Evolutionary conservation across 2,113 vertebrate species (phyloP), one percentile per base, ranked within the genome.

Genomic region (Labeo rohita): DNA sequence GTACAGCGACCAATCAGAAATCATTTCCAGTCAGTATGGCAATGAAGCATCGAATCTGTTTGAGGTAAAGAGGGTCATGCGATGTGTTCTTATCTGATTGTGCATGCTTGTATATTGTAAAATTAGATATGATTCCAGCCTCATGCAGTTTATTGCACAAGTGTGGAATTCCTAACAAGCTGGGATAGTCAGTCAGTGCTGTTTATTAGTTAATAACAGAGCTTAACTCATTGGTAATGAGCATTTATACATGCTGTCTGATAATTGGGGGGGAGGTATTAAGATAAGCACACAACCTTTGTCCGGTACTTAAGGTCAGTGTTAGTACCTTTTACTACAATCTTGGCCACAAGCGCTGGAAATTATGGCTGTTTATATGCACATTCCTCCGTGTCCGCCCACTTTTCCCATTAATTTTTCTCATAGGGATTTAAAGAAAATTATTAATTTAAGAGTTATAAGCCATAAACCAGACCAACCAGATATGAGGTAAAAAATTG

Each of bases 1-100:
- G 98, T 99, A 98, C 96, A 99, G 96, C 4, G 98, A 99, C 96
- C 98, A 99, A 96, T 98, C 98, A 80, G 98, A 99, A 95, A 97
- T 98, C 86, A 98, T 99, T 95, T 98, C 98, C 93, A 96, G 96
- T 90, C 98, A 99, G 93, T 99, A 99, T 93, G 96, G 95, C 95
- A 98, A 97, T 88, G 98, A 99, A 90, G 95, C 97, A 0, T 90
- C 97, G 86, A 98, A 98, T 92, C 96, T 99, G 92, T 99, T 99
- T 5, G 98, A 99, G 98, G 98, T 99, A 98, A 96, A 93, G 49
- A 73, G 68, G 18, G 59, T 65, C 18, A 65, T 79, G 15, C 47
- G 23, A 6, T n/a, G 49, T 52, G 21, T 66, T 45, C 75, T 84
- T 80, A 54, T 74, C 66, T 70, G n/a, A 66, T 18, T 34, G 6